phyloP scores from a whole-genome alignment of 2,113 vertebrate species.

The Calidris pugnax region DNA sequence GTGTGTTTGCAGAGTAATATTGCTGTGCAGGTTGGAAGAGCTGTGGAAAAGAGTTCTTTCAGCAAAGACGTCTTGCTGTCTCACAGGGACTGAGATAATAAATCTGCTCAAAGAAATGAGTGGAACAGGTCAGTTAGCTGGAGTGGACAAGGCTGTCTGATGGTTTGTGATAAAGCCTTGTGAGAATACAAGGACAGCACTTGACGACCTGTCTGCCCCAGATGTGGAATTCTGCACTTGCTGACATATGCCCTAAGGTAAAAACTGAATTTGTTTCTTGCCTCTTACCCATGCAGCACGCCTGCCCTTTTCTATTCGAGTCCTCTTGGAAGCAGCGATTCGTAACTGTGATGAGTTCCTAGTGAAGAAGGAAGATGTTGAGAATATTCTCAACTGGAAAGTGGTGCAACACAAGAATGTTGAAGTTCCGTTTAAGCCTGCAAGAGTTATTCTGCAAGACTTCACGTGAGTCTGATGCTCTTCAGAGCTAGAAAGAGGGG shows the following conservation, averaged over 20 bases:
- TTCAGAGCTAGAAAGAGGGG: neutral
- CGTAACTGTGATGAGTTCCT: slow-evolving; percentile 95
- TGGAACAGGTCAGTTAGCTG: neutral
- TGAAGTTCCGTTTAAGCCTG: slow-evolving; percentile 94
- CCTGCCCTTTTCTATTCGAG: slow-evolving; percentile 91
- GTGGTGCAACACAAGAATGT: slow-evolving; percentile 84
- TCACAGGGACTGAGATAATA: neutral
- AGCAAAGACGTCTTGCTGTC: neutral
- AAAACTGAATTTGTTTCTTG: neutral
- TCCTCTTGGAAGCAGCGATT: slow-evolving; percentile 91
- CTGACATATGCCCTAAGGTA: neutral
- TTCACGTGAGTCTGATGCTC: slow-evolving; percentile 87
- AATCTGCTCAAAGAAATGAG: neutral
- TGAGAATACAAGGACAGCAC: neutral
- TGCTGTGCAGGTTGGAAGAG: neutral
- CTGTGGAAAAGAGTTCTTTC: neutral
- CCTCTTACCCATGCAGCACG: slow-evolving; percentile 66
- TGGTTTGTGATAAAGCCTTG: neutral
- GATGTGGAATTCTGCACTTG: neutral
- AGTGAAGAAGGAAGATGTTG: slow-evolving; percentile 89
- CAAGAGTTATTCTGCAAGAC: slow-evolving; percentile 95
- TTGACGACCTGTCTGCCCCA: neutral
- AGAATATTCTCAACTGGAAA: slow-evolving; percentile 94
- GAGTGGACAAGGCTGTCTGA: neutral
- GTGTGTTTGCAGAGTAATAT: neutral